These are phyloP conservation scores for Myotis davidii DNA, from an alignment of 2,113 vertebrate species.

Conservation along the genomic window DNA sequence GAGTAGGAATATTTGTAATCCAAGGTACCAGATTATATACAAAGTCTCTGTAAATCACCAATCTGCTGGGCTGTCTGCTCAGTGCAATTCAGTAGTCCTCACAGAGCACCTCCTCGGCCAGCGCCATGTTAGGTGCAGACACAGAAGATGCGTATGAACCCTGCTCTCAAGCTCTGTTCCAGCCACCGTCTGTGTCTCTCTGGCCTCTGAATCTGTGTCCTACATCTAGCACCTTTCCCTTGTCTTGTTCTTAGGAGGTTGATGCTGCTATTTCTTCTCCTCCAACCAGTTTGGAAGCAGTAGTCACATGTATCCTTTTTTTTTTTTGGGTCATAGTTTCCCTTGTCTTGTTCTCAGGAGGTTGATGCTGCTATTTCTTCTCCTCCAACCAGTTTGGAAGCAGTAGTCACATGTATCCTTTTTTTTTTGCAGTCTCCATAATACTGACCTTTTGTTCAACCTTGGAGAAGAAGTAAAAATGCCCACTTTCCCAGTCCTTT, in stretches of 20 bases:
- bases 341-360: neutral
- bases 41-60: neutral
- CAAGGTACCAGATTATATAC: neutral
- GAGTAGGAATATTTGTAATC: constrained; percentile 46
- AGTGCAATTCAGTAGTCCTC: neutral
- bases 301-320: neutral
- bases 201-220: neutral
- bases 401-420: neutral
- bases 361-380: constrained; percentile 3
- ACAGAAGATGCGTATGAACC: neutral
- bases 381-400: neutral
- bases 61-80: neutral
- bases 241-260: neutral
- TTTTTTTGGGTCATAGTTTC: neutral
- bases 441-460: neutral
- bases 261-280: constrained; percentile 11
- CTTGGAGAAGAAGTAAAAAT: constrained; percentile 33
- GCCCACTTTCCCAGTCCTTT: neutral
- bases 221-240: neutral
- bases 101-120: neutral
- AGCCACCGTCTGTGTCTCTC: neutral
- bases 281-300: neutral
- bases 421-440: neutral
- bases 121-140: neutral
- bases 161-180: neutral